These are phyloP conservation scores for Tachysurus fulvidraco DNA, from an alignment of 2,113 vertebrate genomes.

Conservation along the genomic window DNA sequence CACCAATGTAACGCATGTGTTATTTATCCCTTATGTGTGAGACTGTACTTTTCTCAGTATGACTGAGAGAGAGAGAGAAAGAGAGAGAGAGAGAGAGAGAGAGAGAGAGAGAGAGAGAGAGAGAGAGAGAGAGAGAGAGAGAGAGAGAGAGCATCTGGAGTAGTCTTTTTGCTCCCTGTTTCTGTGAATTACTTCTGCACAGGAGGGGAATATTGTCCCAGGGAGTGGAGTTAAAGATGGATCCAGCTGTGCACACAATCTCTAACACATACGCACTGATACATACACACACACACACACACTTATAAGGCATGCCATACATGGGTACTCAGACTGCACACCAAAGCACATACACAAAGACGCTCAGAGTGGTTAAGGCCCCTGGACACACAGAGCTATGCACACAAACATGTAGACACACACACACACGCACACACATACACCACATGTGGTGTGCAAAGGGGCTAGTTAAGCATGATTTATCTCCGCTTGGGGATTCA, in stretches of 20 bases:
- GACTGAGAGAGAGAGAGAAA: slow-evolving; percentile 37
- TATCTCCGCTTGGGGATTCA: slow-evolving; percentile 58
- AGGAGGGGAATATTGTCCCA: slow-evolving; percentile 48
- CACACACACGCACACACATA: slow-evolving; percentile 40
- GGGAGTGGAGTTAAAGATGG: slow-evolving; percentile 52
- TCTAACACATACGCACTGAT: slow-evolving; percentile 23
- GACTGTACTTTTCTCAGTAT: slow-evolving; percentile 51
- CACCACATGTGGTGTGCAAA: slow-evolving; percentile 54
- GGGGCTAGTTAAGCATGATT: slow-evolving; percentile 66
- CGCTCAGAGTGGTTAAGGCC: slow-evolving; percentile 12
- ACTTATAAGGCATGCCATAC: slow-evolving; percentile 27
- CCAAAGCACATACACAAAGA: slow-evolving; percentile 29
- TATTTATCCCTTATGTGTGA: slow-evolving; percentile 64
- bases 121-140: slow-evolving; percentile 23
- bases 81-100: slow-evolving; percentile 1
- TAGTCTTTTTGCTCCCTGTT: slow-evolving; percentile 26
- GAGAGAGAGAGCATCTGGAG: slow-evolving; percentile 20
- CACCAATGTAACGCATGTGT: slow-evolving; percentile 60
- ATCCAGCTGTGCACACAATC: slow-evolving; percentile 51
- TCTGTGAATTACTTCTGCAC: slow-evolving; percentile 46
- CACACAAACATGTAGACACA: slow-evolving; percentile 38
- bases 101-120: slow-evolving; percentile 22
- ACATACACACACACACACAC: slow-evolving; percentile 6
- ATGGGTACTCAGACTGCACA: slow-evolving; percentile 18
- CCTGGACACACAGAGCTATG: slow-evolving; percentile 25